Base-by-base conservation (phyloP, 53 echinoderm and acorn worm genomes). In the Crossaster papposus region DNA sequence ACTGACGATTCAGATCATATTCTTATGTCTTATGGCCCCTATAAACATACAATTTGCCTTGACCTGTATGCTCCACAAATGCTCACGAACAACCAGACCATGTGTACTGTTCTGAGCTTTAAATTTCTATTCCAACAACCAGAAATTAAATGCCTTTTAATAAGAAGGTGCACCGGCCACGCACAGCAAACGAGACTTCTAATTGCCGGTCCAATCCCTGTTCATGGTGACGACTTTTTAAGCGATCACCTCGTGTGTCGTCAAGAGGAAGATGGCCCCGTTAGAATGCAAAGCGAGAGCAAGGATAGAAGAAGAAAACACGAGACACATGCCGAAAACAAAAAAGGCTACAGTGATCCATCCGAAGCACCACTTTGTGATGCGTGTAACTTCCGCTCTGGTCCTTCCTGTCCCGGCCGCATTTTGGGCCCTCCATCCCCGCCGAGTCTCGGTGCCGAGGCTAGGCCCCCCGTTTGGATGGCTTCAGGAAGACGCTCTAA, bases 321-420 rank as follows among this genome's bases (percentile, higher is more conserved):
- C n/a, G 44, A 44, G 44, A 44, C 6, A 44, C 44, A 44, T n/a
- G n/a, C n/a, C n/a, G n/a, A n/a, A 37, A 3, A 17, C 24, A 17
- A 85, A 85, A 85, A 85, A 85, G 33, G 85, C 54, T 85, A 85
- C 85, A 72, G 72, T 72, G 85, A 85, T 72, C 85, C 53, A 72
- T 85, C 30, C 54, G 50, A 85, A 85, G 85, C 51, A 71, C 85
- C 85, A 85, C 85, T 85, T 85, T 85, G 72, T 71, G 54, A 85
- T 72, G 73, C 85, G 85, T 85, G 85, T 73, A 85, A 85, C 85
- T 85, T 85, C 85, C 85, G 85, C 72, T 51, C 72, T 72, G 85
- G 73, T 30, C 73, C 73, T 85, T 85, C 85, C 85, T 85, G 85
- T 54, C 33, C 11, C 52, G 26, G 53, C 22, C 72, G 23, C 85